Conservation (phyloP, 2,888 invertebrate genomes). For the Ormyrus nitidulus region DNA sequence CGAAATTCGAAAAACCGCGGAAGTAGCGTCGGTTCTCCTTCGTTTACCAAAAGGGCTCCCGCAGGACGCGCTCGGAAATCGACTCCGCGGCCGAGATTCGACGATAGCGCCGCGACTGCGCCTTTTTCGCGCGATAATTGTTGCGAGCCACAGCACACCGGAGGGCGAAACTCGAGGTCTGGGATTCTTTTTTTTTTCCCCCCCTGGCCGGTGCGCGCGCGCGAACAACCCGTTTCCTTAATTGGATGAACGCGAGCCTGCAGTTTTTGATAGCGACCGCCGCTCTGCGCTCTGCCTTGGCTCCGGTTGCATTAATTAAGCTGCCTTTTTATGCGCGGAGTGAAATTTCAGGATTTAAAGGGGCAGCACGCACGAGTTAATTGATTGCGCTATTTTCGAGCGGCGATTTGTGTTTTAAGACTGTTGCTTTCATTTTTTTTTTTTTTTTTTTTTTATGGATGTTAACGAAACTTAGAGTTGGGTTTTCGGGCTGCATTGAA, state of each 20-base stretch:
- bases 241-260: slow-evolving; percentile 7
- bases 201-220: too few relatives aligned
- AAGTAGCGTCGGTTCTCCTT: neutral
- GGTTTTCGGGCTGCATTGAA: too few relatives aligned
- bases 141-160: neutral
- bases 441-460: too few relatives aligned
- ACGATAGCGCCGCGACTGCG: neutral
- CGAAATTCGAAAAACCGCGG: neutral
- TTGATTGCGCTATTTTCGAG: too few relatives aligned
- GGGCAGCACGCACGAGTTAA: too few relatives aligned
- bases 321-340: too few relatives aligned
- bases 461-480: too few relatives aligned
- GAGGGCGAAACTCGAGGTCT: neutral
- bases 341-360: slow-evolving; percentile 11
- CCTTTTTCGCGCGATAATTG: slow-evolving; percentile 45
- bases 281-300: too few relatives aligned
- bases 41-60: slow-evolving; percentile 34
- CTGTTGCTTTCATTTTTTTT: too few relatives aligned
- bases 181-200: neutral
- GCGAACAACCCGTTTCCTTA: slow-evolving; percentile 25
- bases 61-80: slow-evolving; percentile 31
- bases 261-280: neutral
- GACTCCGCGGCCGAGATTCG: slow-evolving; percentile 39
- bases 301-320: slow-evolving; percentile 26
- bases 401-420: too few relatives aligned